Conservation (phyloP, 2,888 invertebrate genomes). For the Falcaria lacertinaria region DNA sequence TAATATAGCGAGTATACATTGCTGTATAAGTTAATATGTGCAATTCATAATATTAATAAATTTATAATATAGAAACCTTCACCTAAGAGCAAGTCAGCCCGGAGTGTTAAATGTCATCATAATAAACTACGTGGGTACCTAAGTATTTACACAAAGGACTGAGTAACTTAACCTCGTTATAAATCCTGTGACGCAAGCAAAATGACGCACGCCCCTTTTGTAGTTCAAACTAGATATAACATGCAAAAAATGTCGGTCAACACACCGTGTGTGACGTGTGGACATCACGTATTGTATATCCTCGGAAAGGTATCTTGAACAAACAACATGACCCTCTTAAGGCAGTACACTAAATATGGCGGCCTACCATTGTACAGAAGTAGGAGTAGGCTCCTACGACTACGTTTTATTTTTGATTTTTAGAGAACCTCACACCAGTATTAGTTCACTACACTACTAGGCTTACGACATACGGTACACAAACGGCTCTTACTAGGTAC, state of each 20-base stretch:
- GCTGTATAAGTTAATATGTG: no score
- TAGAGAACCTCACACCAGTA: no score
- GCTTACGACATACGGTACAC: no score
- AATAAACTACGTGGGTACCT: neutral
- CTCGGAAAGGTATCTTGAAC: constrained; percentile 17
- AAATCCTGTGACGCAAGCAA: constrained; percentile 1
- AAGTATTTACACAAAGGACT: neutral
- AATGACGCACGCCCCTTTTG: constrained; percentile 2
- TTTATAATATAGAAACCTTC: no score
- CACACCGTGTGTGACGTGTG: constrained; percentile 28
- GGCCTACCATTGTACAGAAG: neutral
- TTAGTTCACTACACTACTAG: no score
- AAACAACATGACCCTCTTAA: constrained; percentile 20
- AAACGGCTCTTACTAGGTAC: no score
- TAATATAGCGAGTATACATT: no score
- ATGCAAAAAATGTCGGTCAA: constrained; percentile 18
- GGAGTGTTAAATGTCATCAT: neutral
- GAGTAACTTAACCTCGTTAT: neutral
- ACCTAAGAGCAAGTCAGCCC: no score
- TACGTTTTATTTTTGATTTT: no score
- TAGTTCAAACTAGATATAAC: constrained; percentile 5
- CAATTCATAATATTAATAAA: no score
- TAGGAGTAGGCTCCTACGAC: no score
- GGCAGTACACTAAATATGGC: constrained; percentile 12
- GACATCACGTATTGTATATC: constrained; percentile 20